Evolutionary conservation across 2,113 vertebrate species (phyloP).

Genomic region (Leptocoma aspasia): DNA sequence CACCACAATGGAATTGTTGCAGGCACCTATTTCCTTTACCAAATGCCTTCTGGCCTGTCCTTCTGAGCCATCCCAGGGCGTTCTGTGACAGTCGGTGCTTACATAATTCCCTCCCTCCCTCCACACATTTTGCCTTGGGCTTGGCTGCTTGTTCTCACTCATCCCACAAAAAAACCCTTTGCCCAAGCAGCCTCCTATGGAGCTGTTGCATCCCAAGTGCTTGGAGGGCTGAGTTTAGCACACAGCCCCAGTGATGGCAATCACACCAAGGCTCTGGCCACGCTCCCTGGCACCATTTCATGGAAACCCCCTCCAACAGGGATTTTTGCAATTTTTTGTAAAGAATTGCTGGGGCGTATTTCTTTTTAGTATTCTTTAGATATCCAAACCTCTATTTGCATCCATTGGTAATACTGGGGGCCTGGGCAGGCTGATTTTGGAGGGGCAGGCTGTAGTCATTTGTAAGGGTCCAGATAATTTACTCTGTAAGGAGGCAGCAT

Average conservation of each 20-base stretch:
- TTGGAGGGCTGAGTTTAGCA: not conserved
- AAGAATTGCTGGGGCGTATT: not conserved
- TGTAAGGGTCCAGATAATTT: not conserved
- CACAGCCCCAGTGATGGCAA: not conserved
- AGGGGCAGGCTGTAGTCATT: not conserved
- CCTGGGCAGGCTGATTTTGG: not conserved
- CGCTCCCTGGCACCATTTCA: fast-evolving
- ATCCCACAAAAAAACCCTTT: not conserved
- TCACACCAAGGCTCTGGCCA: not conserved
- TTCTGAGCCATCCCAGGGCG: not conserved
- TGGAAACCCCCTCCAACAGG: not conserved
- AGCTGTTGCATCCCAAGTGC: not conserved
- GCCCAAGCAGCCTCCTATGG: not conserved
- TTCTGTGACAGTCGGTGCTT: not conserved
- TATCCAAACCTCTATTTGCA: fast-evolving
- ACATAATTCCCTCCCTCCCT: not conserved
- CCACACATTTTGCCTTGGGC: not conserved
- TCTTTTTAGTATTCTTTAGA: not conserved
- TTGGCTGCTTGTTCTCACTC: not conserved
- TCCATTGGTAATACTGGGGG: not conserved
- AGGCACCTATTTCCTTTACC: not conserved
- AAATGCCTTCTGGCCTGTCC: not conserved
- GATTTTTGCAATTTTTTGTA: not conserved
- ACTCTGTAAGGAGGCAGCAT: not conserved
- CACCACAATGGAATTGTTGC: not conserved